phyloP scores from a whole-genome alignment of 35 echinoderm and acorn worm species.

The Patiria miniata region DNA sequence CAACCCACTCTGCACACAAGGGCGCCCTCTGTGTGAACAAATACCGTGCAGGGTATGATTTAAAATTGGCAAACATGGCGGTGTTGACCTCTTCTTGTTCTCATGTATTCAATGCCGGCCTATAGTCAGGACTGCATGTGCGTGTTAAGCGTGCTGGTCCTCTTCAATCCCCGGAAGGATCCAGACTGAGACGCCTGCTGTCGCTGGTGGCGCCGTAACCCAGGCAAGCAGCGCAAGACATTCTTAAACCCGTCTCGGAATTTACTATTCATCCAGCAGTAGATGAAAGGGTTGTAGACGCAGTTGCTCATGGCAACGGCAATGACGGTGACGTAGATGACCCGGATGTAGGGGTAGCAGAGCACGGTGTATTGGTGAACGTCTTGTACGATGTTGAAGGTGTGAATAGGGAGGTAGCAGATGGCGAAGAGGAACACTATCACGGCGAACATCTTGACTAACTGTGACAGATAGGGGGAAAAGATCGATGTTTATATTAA shows the following conservation, averaged over 20 bases:
- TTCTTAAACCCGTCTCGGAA: slow-evolving; percentile 72
- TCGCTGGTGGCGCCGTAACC: background rate
- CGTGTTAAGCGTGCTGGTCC: background rate
- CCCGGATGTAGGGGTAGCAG: slow-evolving; percentile 54
- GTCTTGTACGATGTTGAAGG: slow-evolving; percentile 58
- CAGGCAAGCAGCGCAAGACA: slow-evolving; percentile 54
- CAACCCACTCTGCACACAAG: too few relatives aligned
- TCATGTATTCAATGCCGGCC: background rate
- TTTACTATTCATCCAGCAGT: slow-evolving; percentile 79
- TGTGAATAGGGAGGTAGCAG: slow-evolving; percentile 75
- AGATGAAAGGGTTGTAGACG: slow-evolving; percentile 72
- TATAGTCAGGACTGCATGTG: slow-evolving; percentile 29
- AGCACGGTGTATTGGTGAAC: slow-evolving; percentile 23
- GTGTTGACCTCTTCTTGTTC: too few relatives aligned
- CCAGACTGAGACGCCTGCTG: background rate
- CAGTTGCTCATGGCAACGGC: slow-evolving; percentile 72
- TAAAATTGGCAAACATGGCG: too few relatives aligned
- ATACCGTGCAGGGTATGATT: too few relatives aligned
- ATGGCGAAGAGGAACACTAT: slow-evolving; percentile 70
- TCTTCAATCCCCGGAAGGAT: slow-evolving; percentile 3
- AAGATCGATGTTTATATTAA: background rate
- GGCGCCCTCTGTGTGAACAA: too few relatives aligned
- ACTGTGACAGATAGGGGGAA: slow-evolving; percentile 37
- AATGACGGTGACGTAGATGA: slow-evolving; percentile 40
- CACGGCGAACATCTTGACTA: slow-evolving; percentile 80